These are phyloP conservation scores for Andrena camellia DNA, from an alignment of 2,888 invertebrate species.

Conservation along the genomic window DNA sequence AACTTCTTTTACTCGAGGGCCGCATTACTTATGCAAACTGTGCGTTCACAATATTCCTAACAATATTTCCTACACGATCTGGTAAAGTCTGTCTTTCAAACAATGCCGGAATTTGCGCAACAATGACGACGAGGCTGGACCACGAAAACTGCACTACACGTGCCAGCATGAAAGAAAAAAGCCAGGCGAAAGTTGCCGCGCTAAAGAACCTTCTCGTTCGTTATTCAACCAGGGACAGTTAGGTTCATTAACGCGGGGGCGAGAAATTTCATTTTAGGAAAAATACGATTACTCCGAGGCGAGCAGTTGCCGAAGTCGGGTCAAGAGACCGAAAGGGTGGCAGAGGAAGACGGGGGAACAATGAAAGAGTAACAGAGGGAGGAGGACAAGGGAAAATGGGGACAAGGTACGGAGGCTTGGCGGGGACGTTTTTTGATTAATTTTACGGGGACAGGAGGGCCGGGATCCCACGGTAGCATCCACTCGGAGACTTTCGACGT, in stretches of 20 bases:
- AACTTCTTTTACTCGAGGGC: no score
- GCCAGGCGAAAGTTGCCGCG: slow-evolving; percentile 5
- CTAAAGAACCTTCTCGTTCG: slow-evolving; percentile 4
- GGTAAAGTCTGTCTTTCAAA: no score
- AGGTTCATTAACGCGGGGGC: slow-evolving; percentile 36
- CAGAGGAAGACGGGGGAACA: background rate
- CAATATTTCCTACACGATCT: no score
- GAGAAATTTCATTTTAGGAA: slow-evolving; percentile 56
- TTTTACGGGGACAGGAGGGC: slow-evolving; percentile 55
- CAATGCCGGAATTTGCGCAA: no score
- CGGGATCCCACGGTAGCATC: slow-evolving; percentile 27
- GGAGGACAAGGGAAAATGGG: background rate
- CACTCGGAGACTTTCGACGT: slow-evolving; percentile 40
- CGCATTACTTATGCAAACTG: no score
- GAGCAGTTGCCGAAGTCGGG: slow-evolving; percentile 20
- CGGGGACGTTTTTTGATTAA: slow-evolving; percentile 56
- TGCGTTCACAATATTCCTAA: no score
- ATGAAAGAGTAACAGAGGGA: slow-evolving; percentile 3
- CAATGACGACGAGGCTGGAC: no score
- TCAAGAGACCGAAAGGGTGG: background rate
- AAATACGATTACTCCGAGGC: slow-evolving; percentile 41
- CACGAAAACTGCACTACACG: background rate
- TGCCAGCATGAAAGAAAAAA: background rate
- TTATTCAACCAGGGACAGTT: slow-evolving; percentile 29
- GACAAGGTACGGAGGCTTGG: slow-evolving; percentile 16